A percentile compares a stretch with the other conserved stretches of the same genome.
Conservation (phyloP, 1,140 invertebrate species). For the Potamilus streckersoni region DNA sequence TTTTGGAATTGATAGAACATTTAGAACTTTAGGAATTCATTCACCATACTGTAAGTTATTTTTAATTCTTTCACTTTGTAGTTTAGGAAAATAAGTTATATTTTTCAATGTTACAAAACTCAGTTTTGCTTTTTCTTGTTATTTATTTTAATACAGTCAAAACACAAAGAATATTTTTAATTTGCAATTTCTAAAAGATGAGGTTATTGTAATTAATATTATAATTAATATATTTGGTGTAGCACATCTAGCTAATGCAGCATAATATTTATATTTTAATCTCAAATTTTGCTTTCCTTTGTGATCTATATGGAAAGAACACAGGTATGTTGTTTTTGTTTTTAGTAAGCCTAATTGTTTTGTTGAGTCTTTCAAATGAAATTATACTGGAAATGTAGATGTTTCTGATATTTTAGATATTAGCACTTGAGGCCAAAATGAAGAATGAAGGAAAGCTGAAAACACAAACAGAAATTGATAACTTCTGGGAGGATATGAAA, state of each 20-base stretch:
- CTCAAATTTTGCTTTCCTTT: neutral
- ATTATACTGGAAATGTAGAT: neutral
- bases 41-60: no score
- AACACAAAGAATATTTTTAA: no score
- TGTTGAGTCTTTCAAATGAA: neutral
- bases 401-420: slow-evolving; percentile 35
- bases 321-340: neutral
- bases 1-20: no score
- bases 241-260: neutral
- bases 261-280: neutral
- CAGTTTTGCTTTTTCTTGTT: no score
- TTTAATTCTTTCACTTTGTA: no score
- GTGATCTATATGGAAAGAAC: neutral
- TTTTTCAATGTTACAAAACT: no score
- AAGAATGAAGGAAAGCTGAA: slow-evolving; percentile 54
- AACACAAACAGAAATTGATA: slow-evolving; percentile 46
- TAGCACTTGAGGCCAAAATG: slow-evolving; percentile 52
- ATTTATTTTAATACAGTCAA: no score
- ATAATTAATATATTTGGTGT: no score
- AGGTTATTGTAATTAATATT: no score
- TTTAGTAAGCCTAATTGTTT: neutral
- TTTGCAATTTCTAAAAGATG: no score
- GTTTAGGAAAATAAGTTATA: no score
- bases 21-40: no score
- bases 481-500: slow-evolving; percentile 49